A percentile compares a stretch with the other conserved stretches of the same genome.
phyloP scores from a whole-genome alignment of 2,888 invertebrate genomes.

The Drosophila conformis region DNA sequence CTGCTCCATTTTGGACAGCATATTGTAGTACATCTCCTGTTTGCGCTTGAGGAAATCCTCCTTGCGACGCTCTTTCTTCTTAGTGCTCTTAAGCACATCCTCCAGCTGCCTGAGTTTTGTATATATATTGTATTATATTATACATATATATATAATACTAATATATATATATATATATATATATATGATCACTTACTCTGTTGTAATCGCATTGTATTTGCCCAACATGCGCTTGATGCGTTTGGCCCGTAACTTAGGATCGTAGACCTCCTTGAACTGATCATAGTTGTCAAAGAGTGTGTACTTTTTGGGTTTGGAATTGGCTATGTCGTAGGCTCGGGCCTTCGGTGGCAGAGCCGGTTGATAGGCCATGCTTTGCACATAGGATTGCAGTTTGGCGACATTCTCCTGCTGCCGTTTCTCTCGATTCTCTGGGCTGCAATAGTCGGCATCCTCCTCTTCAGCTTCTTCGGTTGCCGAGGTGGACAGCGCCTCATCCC shows the following conservation, averaged over 20 bases:
- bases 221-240: constrained; percentile 72
- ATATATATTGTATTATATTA: not conserved
- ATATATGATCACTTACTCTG: constrained; percentile 56
- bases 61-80: constrained; percentile 71
- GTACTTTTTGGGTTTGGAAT: constrained; percentile 64
- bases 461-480: constrained; percentile 47
- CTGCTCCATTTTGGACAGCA: constrained; percentile 78
- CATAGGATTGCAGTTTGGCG: constrained; percentile 70
- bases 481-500: constrained; percentile 72
- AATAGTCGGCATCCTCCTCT: constrained; percentile 64
- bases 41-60: constrained; percentile 76
- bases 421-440: constrained; percentile 51
- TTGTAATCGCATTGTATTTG: constrained; percentile 66
- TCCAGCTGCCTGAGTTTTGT: constrained; percentile 72
- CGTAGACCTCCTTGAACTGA: constrained; percentile 65
- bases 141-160: not conserved
- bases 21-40: constrained; percentile 78
- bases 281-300: constrained; percentile 60
- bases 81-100: constrained; percentile 67
- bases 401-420: constrained; percentile 63
- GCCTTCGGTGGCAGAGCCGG: constrained; percentile 68
- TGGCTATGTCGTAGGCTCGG: constrained; percentile 60
- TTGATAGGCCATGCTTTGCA: constrained; percentile 77
- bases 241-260: constrained; percentile 69
- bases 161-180: not conserved